A percentile compares a stretch with the other conserved stretches of the same genome.
Conservation (phyloP, 2,888 invertebrate genomes). For the Miltochrista miniata region DNA sequence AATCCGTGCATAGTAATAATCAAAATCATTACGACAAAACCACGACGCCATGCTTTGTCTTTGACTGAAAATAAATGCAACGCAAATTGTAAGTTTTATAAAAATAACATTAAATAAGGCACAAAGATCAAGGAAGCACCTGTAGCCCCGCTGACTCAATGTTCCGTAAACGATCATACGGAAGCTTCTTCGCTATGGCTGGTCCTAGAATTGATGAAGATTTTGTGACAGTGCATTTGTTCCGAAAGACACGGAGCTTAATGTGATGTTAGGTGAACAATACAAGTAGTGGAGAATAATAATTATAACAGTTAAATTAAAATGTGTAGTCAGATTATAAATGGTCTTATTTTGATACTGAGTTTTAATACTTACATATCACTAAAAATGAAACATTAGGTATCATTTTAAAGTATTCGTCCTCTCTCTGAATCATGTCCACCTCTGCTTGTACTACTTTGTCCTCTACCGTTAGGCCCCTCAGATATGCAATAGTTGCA, state of each 20-base stretch:
- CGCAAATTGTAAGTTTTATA: too few relatives aligned
- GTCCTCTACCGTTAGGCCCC: conserved; percentile 48
- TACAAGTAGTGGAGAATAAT: too few relatives aligned
- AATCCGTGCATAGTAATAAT: conserved; percentile 36
- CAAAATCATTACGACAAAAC: conserved; percentile 37
- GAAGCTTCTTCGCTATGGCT: too few relatives aligned
- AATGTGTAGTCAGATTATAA: neutral
- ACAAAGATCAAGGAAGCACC: too few relatives aligned
- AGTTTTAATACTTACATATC: conserved; percentile 50
- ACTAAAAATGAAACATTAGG: conserved; percentile 49
- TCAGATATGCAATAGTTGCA: conserved; percentile 47
- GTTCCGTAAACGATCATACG: too few relatives aligned
- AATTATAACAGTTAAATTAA: too few relatives aligned
- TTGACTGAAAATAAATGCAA: conserved; percentile 48
- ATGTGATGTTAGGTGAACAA: too few relatives aligned
- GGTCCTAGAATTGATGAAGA: too few relatives aligned
- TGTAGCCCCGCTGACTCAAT: too few relatives aligned
- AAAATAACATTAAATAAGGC: too few relatives aligned
- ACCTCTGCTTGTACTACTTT: conserved; percentile 52
- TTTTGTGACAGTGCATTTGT: too few relatives aligned
- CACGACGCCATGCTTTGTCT: conserved; percentile 49
- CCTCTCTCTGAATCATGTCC: conserved; percentile 47
- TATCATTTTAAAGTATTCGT: conserved; percentile 52
- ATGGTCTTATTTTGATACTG: neutral
- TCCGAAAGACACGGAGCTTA: too few relatives aligned